Evolutionary conservation across 2,113 vertebrate genomes (phyloP).

Genomic region (Spilogale gracilis): DNA sequence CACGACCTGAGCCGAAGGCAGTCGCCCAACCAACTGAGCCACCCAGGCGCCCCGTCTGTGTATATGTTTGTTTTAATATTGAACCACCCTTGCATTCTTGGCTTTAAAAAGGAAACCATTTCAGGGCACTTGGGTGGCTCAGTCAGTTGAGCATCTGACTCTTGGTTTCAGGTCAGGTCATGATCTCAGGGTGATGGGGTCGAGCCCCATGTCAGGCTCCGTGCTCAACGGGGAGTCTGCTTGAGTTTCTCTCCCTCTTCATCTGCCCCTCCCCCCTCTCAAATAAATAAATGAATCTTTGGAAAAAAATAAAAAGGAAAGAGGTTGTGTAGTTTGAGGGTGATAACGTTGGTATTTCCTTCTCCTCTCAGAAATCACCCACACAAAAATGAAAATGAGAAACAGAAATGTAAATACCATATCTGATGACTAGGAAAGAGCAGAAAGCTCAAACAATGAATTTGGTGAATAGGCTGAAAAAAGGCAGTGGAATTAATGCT

Average conservation of each 20-base stretch:
- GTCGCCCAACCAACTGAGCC: too few relatives aligned
- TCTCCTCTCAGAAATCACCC: slow-evolving; percentile 17
- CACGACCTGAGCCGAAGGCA: too few relatives aligned
- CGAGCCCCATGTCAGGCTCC: not conserved
- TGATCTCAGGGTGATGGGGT: not conserved
- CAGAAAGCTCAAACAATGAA: slow-evolving; percentile 22
- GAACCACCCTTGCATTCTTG: slow-evolving; percentile 16
- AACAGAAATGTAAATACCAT: slow-evolving; percentile 41
- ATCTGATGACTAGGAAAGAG: not conserved
- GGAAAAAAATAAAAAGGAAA: slow-evolving; percentile 44
- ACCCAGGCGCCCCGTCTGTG: not conserved
- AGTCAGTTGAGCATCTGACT: not conserved
- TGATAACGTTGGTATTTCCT: slow-evolving; percentile 16
- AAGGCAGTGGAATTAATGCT: not conserved
- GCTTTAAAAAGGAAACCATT: not conserved
- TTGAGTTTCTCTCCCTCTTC: not conserved
- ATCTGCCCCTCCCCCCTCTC: not conserved
- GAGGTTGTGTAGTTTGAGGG: not conserved
- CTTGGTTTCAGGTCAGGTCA: not conserved
- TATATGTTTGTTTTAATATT: not conserved
- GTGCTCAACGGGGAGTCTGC: not conserved
- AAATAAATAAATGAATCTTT: not conserved
- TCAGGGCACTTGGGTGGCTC: not conserved
- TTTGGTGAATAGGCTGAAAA: not conserved
- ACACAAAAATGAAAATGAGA: slow-evolving; percentile 55